Evolutionary conservation across 2,888 invertebrate genomes (phyloP).

Genomic region (Osedax frankpressi): DNA sequence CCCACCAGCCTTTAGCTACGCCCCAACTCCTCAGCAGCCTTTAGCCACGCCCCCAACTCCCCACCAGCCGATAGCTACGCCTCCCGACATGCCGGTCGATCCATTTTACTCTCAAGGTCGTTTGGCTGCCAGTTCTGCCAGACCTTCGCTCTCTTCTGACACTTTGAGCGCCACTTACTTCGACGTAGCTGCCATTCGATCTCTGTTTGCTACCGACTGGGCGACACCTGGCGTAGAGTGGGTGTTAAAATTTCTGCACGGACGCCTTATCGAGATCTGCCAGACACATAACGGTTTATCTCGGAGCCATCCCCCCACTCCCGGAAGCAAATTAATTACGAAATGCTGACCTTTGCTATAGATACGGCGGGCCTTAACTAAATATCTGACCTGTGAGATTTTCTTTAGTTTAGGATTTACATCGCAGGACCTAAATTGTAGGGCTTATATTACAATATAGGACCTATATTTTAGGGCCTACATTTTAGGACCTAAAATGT

Average conservation of each 20-base stretch:
- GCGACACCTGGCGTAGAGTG: constrained; percentile 94
- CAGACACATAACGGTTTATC: not conserved
- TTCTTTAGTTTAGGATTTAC: too few relatives aligned
- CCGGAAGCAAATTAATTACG: not conserved
- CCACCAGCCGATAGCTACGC: too few relatives aligned
- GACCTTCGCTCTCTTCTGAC: constrained; percentile 26
- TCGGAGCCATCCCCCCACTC: not conserved
- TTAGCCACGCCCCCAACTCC: too few relatives aligned
- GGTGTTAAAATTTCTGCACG: constrained; percentile 59
- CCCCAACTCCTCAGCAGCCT: too few relatives aligned
- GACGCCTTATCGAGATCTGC: constrained; percentile 59
- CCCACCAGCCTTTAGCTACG: too few relatives aligned
- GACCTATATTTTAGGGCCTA: too few relatives aligned
- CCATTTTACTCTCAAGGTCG: constrained; percentile 63
- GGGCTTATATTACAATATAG: too few relatives aligned
- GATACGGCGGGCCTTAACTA: not conserved
- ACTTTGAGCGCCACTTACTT: constrained; percentile 67
- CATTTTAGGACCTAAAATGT: too few relatives aligned
- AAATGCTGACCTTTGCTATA: not conserved
- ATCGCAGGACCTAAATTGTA: too few relatives aligned
- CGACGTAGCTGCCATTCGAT: constrained; percentile 86
- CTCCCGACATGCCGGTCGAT: constrained; percentile 54
- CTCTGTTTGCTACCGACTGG: constrained; percentile 91
- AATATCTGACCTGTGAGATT: too few relatives aligned
- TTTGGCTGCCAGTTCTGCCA: constrained; percentile 34